Conservation (phyloP, 1,140 invertebrate genomes). For the Sitophilus oryzae region DNA sequence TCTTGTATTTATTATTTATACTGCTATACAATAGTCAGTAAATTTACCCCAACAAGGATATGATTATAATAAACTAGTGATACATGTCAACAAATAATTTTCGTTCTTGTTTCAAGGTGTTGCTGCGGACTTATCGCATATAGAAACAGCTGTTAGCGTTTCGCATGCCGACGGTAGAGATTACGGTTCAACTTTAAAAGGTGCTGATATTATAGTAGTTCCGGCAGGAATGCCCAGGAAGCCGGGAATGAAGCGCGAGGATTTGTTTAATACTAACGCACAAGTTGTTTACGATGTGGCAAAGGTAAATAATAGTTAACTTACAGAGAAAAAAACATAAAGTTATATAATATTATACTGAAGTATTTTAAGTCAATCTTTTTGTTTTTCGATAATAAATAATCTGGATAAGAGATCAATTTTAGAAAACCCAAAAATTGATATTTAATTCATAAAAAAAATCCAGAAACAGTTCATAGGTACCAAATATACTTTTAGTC, state of each 20-base stretch:
- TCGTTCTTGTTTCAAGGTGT: slow-evolving; percentile 68
- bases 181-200: slow-evolving; percentile 30
- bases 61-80: too few species aligned
- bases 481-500: too few species aligned
- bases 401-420: too few species aligned
- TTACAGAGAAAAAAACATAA: neutral
- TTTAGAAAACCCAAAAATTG: too few species aligned
- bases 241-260: slow-evolving; percentile 52
- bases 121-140: slow-evolving; percentile 93
- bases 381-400: too few species aligned
- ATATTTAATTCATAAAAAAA: too few species aligned
- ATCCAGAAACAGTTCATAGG: too few species aligned
- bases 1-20: too few species aligned
- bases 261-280: slow-evolving; percentile 65
- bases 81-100: neutral
- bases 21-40: too few species aligned
- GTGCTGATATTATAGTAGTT: slow-evolving; percentile 56
- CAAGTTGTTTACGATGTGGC: slow-evolving; percentile 38
- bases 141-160: slow-evolving; percentile 80
- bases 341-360: neutral
- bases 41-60: too few species aligned
- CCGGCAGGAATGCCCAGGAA: slow-evolving; percentile 63
- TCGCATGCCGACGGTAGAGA: slow-evolving; percentile 63
- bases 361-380: neutral
- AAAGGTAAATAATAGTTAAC: neutral